A percentile compares a stretch with the other conserved stretches of the same genome.
Conservation (phyloP, 2,888 invertebrate genomes). For the Zaprionus obscuricornis region DNA sequence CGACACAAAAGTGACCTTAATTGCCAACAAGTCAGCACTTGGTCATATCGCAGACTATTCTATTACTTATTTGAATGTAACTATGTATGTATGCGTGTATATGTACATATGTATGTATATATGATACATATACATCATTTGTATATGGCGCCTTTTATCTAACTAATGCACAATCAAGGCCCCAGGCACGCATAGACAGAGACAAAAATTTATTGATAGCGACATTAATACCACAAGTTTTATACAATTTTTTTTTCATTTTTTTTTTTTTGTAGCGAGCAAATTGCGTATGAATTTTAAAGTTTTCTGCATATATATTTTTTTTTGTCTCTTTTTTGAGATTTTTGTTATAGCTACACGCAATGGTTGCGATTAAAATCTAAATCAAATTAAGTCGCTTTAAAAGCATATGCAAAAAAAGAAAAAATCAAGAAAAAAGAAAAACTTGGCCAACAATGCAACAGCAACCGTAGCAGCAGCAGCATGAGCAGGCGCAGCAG, state of each 20-base stretch:
- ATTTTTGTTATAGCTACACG: conserved; percentile 61
- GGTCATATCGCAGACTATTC: conserved; percentile 57
- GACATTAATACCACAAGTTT: conserved; percentile 69
- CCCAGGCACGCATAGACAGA: conserved; percentile 49
- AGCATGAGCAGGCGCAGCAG: too few species aligned
- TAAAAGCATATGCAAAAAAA: conserved; percentile 76
- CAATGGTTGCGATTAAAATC: conserved; percentile 75
- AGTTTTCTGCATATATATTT: conserved; percentile 35
- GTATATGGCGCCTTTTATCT: conserved; percentile 58
- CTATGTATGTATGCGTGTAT: conserved; percentile 11
- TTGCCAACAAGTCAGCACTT: conserved; percentile 72
- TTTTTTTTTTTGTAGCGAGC: conserved; percentile 39
- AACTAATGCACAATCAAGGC: conserved; percentile 76
- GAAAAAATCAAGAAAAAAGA: conserved; percentile 9
- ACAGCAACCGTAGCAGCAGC: conserved; percentile 22
- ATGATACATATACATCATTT: too few species aligned
- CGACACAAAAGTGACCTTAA: conserved; percentile 63
- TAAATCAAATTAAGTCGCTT: conserved; percentile 79
- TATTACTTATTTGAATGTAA: conserved; percentile 43
- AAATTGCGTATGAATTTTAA: conserved; percentile 62
- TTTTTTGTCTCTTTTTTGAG: too few species aligned
- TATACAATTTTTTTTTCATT: too few species aligned
- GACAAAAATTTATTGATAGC: conserved; percentile 75
- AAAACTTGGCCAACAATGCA: conserved; percentile 64
- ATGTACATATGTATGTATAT: not conserved